Percentiles rank a stretch among this genome's conserved stretches.
These are phyloP conservation scores for Apis laboriosa DNA, from an alignment of 1,140 invertebrate species.

Conservation along the genomic window DNA sequence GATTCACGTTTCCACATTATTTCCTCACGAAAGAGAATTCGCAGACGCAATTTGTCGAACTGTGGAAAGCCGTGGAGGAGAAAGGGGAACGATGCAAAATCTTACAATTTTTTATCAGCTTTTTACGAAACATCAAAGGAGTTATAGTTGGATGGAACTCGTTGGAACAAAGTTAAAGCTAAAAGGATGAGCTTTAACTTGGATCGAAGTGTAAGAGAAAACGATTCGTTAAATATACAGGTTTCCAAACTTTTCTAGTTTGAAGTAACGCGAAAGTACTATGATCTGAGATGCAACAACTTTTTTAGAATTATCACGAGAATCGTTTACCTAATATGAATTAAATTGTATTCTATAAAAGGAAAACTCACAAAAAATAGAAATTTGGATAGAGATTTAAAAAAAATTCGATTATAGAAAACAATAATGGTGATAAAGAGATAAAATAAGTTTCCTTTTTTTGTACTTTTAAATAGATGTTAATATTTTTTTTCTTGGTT, in stretches of 20 bases:
- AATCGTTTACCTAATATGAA: neutral
- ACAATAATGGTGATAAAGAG: too few species aligned
- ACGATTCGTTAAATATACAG: neutral
- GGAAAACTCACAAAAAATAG: too few species aligned
- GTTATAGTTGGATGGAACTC: neutral
- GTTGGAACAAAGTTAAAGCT: neutral
- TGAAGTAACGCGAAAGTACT: neutral
- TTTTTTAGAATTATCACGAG: too few species aligned
- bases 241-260: neutral
- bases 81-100: neutral
- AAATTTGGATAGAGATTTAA: too few species aligned
- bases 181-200: neutral
- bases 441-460: too few species aligned
- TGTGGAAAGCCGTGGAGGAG: neutral
- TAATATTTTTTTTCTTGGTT: too few species aligned
- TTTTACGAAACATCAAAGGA: neutral
- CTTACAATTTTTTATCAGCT: neutral
- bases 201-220: neutral
- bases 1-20: neutral
- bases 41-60: neutral
- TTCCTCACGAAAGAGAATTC: neutral
- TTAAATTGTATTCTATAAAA: too few species aligned
- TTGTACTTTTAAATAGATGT: too few species aligned
- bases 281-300: neutral
- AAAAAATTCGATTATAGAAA: too few species aligned